A percentile compares a stretch with the other conserved stretches of the same genome.
Evolutionary conservation across 1,140 invertebrate genomes (phyloP).

Genomic region (Ceratina australensis): DNA sequence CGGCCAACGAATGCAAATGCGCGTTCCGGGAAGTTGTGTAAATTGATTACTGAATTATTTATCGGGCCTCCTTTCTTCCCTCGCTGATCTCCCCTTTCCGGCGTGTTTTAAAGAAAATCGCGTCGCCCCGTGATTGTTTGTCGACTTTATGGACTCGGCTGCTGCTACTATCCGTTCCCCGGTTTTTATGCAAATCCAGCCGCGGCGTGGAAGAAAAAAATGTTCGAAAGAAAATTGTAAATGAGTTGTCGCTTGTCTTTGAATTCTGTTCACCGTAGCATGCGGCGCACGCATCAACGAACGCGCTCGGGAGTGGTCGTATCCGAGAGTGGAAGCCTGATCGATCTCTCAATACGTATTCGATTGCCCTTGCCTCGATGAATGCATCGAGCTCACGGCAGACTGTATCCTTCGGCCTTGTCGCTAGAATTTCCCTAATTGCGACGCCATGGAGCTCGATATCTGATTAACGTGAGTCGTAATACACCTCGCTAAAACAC

Average conservation of each 20-base stretch:
- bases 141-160: not conserved
- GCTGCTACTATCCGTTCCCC: not conserved
- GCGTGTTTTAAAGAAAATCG: not conserved
- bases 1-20: constrained; percentile 55
- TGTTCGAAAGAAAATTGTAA: no score
- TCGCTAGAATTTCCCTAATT: constrained; percentile 28
- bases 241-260: no score
- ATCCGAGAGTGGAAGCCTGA: not conserved
- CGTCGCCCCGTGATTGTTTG: constrained; percentile 18
- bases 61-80: constrained; percentile 36
- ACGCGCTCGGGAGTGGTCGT: not conserved
- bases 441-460: constrained; percentile 17
- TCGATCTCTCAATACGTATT: constrained; percentile 36
- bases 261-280: no score
- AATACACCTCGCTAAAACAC: constrained; percentile 4
- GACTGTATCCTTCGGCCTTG: constrained; percentile 8
- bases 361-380: constrained; percentile 24
- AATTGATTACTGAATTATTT: constrained; percentile 68
- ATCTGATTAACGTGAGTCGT: constrained; percentile 30
- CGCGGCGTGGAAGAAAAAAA: not conserved
- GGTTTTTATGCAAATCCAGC: not conserved
- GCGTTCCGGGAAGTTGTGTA: constrained; percentile 62
- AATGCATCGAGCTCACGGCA: constrained; percentile 16
- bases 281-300: no score
- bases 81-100: not conserved